Percentiles rank a stretch among this genome's conserved stretches.
These are phyloP conservation scores for Cydia pomonella DNA, from an alignment of 1,140 invertebrate genomes.

Conservation along the genomic window DNA sequence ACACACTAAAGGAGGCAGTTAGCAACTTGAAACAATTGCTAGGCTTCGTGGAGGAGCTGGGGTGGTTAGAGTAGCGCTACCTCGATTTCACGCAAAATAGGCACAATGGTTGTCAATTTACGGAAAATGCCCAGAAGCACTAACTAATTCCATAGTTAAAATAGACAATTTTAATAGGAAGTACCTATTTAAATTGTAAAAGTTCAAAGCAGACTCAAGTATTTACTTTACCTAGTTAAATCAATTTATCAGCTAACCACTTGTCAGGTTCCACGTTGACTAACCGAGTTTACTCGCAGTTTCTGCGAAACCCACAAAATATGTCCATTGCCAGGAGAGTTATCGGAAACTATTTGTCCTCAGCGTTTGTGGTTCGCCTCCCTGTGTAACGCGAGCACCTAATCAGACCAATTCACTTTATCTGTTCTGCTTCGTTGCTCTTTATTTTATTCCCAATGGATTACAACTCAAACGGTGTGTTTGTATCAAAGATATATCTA, in stretches of 20 bases:
- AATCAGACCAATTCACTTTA: neutral
- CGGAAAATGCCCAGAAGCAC: too few relatives aligned
- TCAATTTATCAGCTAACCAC: neutral
- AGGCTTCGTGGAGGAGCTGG: too few relatives aligned
- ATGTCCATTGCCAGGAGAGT: constrained; percentile 4
- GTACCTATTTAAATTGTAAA: neutral
- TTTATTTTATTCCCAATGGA: neutral
- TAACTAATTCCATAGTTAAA: too few relatives aligned
- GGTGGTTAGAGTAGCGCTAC: too few relatives aligned
- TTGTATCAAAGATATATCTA: too few relatives aligned
- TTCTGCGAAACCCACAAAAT: neutral
- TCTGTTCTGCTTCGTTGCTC: neutral
- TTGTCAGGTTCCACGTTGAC: neutral
- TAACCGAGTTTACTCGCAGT: neutral
- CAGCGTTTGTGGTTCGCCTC: neutral
- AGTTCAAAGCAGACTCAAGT: neutral
- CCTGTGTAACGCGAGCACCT: neutral
- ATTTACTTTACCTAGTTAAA: neutral
- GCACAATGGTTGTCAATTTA: too few relatives aligned
- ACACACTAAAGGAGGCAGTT: too few relatives aligned
- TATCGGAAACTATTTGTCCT: constrained; percentile 3
- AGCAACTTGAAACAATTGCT: too few relatives aligned
- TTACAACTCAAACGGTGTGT: constrained; percentile 35
- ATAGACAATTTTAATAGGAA: too few relatives aligned
- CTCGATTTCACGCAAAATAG: too few relatives aligned